Evolutionary conservation across 92 coral and sea anemone genomes (phyloP).

Genomic region (Paragorgia papillata): DNA sequence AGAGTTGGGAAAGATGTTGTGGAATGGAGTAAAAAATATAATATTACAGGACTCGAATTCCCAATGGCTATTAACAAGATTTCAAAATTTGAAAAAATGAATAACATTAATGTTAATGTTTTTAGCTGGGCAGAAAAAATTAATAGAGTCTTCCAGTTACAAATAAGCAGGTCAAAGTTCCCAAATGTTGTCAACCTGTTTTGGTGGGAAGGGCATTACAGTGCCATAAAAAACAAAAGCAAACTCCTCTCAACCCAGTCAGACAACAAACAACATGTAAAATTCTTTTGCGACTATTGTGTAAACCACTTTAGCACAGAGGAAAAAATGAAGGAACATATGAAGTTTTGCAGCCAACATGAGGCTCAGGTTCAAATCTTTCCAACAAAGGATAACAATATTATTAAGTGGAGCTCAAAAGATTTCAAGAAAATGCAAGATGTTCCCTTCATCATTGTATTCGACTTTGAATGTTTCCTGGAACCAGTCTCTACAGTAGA

Average conservation of each 20-base stretch:
- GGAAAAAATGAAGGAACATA: too few relatives aligned
- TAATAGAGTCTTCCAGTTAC: not conserved
- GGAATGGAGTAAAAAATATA: not conserved
- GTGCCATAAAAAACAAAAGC: not conserved
- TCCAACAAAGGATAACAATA: too few relatives aligned
- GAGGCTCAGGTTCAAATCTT: too few relatives aligned
- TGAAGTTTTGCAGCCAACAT: too few relatives aligned
- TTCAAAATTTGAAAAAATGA: not conserved
- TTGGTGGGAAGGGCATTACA: not conserved
- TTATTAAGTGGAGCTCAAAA: too few relatives aligned
- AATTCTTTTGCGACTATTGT: not conserved
- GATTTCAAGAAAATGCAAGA: too few relatives aligned
- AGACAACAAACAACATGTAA: not conserved
- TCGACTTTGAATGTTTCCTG: too few relatives aligned
- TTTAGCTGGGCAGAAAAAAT: not conserved
- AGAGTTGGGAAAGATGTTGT: not conserved
- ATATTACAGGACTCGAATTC: not conserved
- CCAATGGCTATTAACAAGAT: not conserved
- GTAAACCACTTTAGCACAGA: not conserved
- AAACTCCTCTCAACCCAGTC: not conserved
- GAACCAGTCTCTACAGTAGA: too few relatives aligned
- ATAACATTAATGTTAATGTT: slow-evolving; percentile 1
- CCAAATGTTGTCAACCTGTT: not conserved
- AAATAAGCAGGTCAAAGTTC: not conserved
- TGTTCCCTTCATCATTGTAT: too few relatives aligned